Evolutionary conservation across 2,113 vertebrate species (phyloP).

Genomic region (Microtus montanus): DNA sequence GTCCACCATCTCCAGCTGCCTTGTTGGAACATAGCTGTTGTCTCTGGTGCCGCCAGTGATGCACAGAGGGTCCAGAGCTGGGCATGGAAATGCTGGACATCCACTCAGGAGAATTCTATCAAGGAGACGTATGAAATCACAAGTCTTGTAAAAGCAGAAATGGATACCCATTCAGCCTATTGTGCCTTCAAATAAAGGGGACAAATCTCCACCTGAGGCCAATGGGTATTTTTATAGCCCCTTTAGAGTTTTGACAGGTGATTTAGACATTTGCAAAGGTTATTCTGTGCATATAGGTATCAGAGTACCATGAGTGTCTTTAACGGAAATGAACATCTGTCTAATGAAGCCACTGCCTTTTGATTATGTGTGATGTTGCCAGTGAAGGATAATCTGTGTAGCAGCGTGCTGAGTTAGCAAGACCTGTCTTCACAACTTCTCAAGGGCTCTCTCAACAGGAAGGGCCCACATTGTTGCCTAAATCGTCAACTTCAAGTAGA

Average conservation of each 20-base stretch:
- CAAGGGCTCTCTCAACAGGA: not conserved
- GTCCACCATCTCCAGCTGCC: not conserved
- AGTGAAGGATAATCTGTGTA: not conserved
- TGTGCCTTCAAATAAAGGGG: not conserved
- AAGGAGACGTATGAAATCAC: no score
- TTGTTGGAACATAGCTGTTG: not conserved
- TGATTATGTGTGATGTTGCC: not conserved
- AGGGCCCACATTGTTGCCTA: not conserved
- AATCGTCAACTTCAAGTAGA: not conserved
- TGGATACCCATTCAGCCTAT: not conserved
- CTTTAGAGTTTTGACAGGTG: constrained; percentile 1
- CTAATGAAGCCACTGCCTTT: not conserved
- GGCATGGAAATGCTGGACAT: fast-evolving
- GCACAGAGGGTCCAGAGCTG: not conserved
- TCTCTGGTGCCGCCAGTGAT: not conserved
- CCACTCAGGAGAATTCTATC: not conserved
- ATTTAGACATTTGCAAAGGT: not conserved
- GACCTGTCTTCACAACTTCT: not conserved
- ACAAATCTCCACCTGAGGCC: not conserved
- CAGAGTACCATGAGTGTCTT: not conserved
- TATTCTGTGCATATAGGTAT: not conserved
- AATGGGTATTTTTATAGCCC: not conserved
- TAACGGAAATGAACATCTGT: not conserved
- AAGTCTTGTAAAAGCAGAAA: not conserved
- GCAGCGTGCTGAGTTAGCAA: not conserved